Conservation (phyloP, 2,888 invertebrate genomes). For the Latrodectus hesperus region DNA sequence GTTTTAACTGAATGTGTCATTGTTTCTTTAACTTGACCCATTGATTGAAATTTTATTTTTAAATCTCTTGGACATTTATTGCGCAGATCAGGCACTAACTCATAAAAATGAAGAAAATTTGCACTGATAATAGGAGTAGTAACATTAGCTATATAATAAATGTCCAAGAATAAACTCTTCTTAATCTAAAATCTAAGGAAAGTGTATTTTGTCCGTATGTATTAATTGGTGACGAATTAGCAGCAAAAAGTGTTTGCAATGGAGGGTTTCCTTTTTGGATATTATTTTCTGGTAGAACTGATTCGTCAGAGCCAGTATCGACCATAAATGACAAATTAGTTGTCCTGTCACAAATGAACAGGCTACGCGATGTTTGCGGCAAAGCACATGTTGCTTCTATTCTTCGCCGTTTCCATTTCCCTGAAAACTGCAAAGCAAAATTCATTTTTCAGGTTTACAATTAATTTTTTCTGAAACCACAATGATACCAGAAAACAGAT, state of each 20-base stretch:
- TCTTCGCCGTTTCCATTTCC: constrained; percentile 4
- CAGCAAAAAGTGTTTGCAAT: background rate
- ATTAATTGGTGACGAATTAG: constrained; percentile 6
- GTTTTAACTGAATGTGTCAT: background rate
- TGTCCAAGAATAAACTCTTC: background rate
- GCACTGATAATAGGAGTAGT: constrained; percentile 61
- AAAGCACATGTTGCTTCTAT: background rate
- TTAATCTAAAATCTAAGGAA: background rate
- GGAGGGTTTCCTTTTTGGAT: background rate
- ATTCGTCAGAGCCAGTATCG: constrained; percentile 40
- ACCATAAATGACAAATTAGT: constrained; percentile 32
- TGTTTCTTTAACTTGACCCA: background rate
- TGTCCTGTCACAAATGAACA: constrained; percentile 14
- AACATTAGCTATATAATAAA: background rate
- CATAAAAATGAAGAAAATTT: constrained; percentile 52
- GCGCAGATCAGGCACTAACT: constrained; percentile 6
- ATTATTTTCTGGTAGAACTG: constrained; percentile 19
- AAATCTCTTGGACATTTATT: constrained; percentile 7
- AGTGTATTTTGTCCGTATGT: background rate
- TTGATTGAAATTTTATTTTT: constrained; percentile 13
- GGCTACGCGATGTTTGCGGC: background rate
- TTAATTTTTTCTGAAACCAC: background rate
- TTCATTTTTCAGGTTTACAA: constrained; percentile 1
- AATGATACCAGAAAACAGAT: background rate
- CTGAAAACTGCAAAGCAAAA: background rate